These are phyloP conservation scores for Lepilemur septentrionalis DNA, from an alignment of 2,797 vertebrate species.

Conservation along the genomic window DNA sequence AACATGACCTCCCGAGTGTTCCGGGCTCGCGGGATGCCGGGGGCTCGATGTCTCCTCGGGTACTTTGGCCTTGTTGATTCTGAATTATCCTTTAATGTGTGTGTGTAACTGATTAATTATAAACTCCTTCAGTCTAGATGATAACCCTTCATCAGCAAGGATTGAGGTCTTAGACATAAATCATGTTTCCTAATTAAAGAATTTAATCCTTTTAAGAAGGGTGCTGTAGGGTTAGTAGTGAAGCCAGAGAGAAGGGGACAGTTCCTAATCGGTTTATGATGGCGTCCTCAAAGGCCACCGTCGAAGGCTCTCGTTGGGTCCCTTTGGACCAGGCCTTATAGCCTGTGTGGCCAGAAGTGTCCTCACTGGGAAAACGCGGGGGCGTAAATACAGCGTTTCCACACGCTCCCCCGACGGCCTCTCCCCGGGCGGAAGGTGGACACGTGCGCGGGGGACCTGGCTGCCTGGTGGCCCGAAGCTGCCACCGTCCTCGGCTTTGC, in stretches of 20 bases:
- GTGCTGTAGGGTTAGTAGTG: rapidly evolving
- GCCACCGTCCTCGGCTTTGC: rapidly evolving
- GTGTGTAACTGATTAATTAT: conserved; percentile 70
- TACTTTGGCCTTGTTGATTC: conserved; percentile 26
- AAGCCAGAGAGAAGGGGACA: background rate
- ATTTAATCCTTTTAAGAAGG: conserved; percentile 15
- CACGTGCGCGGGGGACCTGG: rapidly evolving
- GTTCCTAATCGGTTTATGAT: background rate
- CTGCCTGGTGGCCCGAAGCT: background rate
- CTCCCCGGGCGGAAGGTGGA: rapidly evolving
- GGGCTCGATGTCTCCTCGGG: background rate
- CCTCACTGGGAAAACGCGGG: background rate
- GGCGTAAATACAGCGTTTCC: background rate
- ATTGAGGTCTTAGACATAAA: conserved; percentile 36
- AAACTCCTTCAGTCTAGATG: conserved; percentile 59
- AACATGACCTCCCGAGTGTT: background rate
- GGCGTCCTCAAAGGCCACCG: background rate
- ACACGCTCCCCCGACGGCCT: background rate
- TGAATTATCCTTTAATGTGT: conserved; percentile 22
- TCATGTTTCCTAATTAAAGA: conserved; percentile 48
- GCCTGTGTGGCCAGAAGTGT: background rate
- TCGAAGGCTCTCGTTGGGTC: background rate
- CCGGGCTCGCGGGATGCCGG: rapidly evolving
- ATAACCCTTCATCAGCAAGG: conserved; percentile 61
- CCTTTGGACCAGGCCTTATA: background rate